Evolutionary conservation across 2,113 vertebrate genomes (phyloP).

Genomic region (Sterna hirundo): DNA sequence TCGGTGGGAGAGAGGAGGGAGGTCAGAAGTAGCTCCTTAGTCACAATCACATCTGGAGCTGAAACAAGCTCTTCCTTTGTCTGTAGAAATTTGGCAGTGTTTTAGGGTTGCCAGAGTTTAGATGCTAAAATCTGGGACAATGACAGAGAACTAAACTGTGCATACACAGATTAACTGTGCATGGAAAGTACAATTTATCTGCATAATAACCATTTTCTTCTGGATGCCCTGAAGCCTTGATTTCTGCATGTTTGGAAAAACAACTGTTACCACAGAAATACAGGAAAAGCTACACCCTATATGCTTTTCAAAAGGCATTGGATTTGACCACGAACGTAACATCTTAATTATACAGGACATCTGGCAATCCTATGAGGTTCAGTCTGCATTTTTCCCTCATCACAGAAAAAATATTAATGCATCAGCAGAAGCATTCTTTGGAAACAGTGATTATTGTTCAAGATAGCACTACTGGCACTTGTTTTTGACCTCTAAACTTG

Average conservation of each 20-base stretch:
- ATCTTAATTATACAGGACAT: background rate
- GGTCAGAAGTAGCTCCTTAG: conserved; percentile 54
- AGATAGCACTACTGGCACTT: background rate
- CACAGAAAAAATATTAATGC: conserved; percentile 23
- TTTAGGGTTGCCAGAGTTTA: conserved; percentile 38
- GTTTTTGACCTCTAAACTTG: conserved; percentile 23
- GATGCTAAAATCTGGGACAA: conserved; percentile 14
- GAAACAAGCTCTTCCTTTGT: conserved; percentile 54
- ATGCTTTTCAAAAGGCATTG: background rate
- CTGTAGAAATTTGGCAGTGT: conserved; percentile 11
- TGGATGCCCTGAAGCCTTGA: background rate
- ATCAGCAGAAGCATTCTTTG: conserved; percentile 1
- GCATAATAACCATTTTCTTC: background rate
- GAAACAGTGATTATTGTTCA: conserved; percentile 6
- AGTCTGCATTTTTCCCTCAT: conserved; percentile 18
- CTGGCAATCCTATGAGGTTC: background rate
- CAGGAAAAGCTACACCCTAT: background rate
- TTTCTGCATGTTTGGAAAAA: background rate
- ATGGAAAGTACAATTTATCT: background rate
- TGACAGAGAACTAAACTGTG: background rate
- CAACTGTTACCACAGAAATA: background rate
- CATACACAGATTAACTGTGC: background rate
- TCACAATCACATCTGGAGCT: conserved; percentile 55
- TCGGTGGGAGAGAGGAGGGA: conserved; percentile 1
- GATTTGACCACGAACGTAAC: background rate